A percentile compares a stretch with the other conserved stretches of the same genome.
These are phyloP conservation scores for Thaleichthys pacificus DNA, from an alignment of 2,797 vertebrate genomes.

Conservation along the genomic window DNA sequence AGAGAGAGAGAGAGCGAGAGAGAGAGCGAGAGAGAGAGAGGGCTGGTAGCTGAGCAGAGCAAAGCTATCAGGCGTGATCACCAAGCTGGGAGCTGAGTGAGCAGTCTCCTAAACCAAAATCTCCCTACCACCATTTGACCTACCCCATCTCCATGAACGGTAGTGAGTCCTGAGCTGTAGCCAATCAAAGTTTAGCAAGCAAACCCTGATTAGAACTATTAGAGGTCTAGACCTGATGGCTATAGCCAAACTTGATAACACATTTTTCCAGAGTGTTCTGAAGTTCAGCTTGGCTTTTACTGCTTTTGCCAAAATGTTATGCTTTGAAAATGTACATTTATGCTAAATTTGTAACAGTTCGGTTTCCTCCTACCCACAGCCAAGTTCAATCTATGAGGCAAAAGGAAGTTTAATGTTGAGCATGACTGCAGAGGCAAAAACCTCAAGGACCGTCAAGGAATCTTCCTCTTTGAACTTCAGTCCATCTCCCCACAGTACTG, in stretches of 20 bases:
- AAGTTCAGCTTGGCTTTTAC: background rate
- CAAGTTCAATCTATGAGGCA: background rate
- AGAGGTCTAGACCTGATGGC: background rate
- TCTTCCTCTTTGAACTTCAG: slow-evolving; percentile 45
- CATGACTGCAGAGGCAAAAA: background rate
- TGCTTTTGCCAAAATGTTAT: background rate
- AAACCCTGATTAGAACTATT: slow-evolving; percentile 31
- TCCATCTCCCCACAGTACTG: slow-evolving; percentile 45
- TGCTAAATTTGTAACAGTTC: background rate
- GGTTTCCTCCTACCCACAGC: background rate
- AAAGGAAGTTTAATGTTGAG: background rate
- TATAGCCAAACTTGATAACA: background rate
- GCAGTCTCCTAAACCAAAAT: slow-evolving; percentile 54
- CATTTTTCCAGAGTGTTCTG: background rate
- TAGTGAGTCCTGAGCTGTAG: slow-evolving; percentile 64
- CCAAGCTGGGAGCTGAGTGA: slow-evolving; percentile 56
- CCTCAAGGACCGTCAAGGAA: background rate
- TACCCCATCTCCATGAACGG: slow-evolving; percentile 73
- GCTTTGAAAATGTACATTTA: background rate
- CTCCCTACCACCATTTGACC: slow-evolving; percentile 56
- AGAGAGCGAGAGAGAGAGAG: slow-evolving; percentile 4
- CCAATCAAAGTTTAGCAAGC: slow-evolving; percentile 42
- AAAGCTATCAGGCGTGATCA: slow-evolving; percentile 60
- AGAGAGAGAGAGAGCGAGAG: background rate
- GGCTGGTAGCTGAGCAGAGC: slow-evolving; percentile 37